These are phyloP conservation scores for Karalla daura DNA, from an alignment of 2,797 vertebrate genomes.

Conservation along the genomic window DNA sequence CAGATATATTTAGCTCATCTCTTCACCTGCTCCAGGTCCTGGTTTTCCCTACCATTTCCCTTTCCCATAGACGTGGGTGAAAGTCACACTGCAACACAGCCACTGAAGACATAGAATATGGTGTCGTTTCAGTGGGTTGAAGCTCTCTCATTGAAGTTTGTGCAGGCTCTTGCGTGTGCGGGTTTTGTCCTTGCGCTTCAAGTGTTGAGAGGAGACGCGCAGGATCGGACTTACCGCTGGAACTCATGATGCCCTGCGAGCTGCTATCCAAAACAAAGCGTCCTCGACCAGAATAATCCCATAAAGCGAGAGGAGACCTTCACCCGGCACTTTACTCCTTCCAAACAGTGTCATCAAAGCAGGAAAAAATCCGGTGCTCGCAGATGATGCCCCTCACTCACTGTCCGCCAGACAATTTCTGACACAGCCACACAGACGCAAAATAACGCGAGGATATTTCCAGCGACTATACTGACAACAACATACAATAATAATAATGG, in stretches of 20 bases:
- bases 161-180: not conserved
- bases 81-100: not conserved
- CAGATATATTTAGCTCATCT: constrained; percentile 51
- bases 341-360: constrained; percentile 18
- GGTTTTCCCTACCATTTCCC: not conserved
- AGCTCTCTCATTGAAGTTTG: not conserved
- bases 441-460: constrained; percentile 32
- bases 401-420: constrained; percentile 38
- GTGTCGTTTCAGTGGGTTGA: not conserved
- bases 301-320: constrained; percentile 56
- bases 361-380: constrained; percentile 36
- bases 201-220: constrained; percentile 56
- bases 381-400: constrained; percentile 53
- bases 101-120: not conserved
- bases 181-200: constrained; percentile 46
- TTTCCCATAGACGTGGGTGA: not conserved
- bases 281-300: constrained; percentile 65
- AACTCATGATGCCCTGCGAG: constrained; percentile 82
- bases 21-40: constrained; percentile 27
- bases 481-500: too few species aligned
- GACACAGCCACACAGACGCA: constrained; percentile 4
- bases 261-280: constrained; percentile 71
- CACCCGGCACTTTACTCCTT: constrained; percentile 48
- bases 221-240: constrained; percentile 80
- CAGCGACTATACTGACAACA: constrained; percentile 9